Evolutionary conservation across 1,140 invertebrate species (phyloP), one percentile per base, ranked within the genome.

Genomic region (Nasonia giraulti): DNA sequence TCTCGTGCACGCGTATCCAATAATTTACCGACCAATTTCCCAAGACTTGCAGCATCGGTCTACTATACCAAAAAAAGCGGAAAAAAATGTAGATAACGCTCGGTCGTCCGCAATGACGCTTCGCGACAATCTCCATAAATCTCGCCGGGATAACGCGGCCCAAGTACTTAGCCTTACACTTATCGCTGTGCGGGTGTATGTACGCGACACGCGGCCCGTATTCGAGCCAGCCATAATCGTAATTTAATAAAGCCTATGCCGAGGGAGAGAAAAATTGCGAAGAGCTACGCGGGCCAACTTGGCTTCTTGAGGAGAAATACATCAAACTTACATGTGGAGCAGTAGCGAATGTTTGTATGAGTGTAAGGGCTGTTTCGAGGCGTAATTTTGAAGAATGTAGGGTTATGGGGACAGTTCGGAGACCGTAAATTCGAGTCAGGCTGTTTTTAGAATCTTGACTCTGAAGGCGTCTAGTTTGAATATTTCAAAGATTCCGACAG

Each of bases 181-280:
- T 66, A 75, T 76, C 50, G 50, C 62, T 76, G 10, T 10, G 27
- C 1, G 73, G 73, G 50, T 62, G 27, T 81, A 76, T 76, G 23
- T 7, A 44, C 17, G 23, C 12, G 4, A 27, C 82, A 77, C 74
- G 73, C 17, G 68, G 55, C 23, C 62, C 20, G 6, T 37, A 78
- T 73, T 8, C 40, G 23, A 78, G 17, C 10, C 12, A n/a, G 20
- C 83, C 71, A 84, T 84, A 80, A 84, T 37, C 78, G 50, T 84
- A 84, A 84, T 74, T 80, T 84, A 84, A 84, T 84, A 80, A 80
- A 80, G 47, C 80, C 5, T 62, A 23, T 27, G 62, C 55, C 68
- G 20, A 44, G 40, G 17, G 66, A 44, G 76, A 73, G 37, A 62
- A 73, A 83, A 79, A 74, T 73, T 84, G 68, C 12, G 55, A 84